phyloP scores from a whole-genome alignment of 2,113 vertebrate genomes.

The Colius striatus region DNA sequence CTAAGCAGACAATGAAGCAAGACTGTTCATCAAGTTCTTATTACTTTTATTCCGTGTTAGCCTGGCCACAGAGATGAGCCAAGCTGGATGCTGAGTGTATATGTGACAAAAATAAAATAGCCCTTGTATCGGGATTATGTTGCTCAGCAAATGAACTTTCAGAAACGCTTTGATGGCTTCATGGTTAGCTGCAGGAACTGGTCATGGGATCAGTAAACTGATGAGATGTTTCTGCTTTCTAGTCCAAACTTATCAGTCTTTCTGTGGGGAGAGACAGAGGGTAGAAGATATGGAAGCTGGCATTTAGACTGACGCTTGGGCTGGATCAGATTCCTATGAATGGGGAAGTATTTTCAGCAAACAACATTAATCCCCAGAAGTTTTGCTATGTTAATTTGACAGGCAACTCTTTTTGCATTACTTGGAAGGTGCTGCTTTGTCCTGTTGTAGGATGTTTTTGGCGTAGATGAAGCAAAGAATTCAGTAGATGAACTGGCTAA shows the following conservation, averaged over 20 bases:
- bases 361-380: neutral
- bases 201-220: neutral
- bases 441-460: neutral
- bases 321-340: neutral
- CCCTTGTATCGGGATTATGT: neutral
- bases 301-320: neutral
- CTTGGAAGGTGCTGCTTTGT: neutral
- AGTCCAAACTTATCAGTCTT: neutral
- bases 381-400: neutral
- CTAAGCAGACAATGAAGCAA: neutral
- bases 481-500: neutral
- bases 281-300: neutral
- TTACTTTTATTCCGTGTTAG: neutral
- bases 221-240: neutral
- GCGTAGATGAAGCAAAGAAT: neutral
- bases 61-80: neutral
- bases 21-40: neutral
- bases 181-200: neutral
- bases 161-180: neutral
- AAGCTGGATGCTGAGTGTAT: neutral
- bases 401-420: neutral
- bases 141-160: neutral
- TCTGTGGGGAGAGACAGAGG: fast-evolving
- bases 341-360: neutral
- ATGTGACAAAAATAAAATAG: neutral